Percentiles rank a stretch among this genome's conserved stretches.
Evolutionary conservation across 2,797 vertebrate species (phyloP).

Genomic region (Protonibea diacanthus): DNA sequence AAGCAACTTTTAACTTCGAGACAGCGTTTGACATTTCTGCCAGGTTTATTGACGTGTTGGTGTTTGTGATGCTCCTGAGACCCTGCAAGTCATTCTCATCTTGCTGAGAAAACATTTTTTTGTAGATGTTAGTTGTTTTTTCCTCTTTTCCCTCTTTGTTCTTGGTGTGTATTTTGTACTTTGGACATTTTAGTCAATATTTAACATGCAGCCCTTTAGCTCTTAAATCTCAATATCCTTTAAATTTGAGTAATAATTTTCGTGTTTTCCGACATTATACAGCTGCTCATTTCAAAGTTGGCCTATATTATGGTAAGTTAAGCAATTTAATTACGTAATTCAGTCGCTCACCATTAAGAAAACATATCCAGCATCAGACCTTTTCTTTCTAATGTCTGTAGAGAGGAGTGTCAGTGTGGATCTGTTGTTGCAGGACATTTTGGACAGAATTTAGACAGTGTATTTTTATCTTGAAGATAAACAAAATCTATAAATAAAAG

Average conservation of each 20-base stretch:
- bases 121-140: background rate
- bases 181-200: background rate
- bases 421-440: background rate
- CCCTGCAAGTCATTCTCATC: background rate
- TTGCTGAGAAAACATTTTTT: background rate
- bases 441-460: background rate
- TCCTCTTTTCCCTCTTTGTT: background rate
- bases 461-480: background rate
- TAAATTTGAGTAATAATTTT: background rate
- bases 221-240: background rate
- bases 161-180: background rate
- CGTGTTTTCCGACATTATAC: background rate
- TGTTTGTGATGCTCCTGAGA: background rate
- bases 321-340: background rate
- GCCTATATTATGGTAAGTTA: background rate
- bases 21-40: slow-evolving; percentile 14
- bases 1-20: slow-evolving; percentile 1
- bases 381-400: background rate
- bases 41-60: background rate
- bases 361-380: background rate
- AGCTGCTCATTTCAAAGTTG: background rate
- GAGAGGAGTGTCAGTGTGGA: background rate
- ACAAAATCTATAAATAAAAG: background rate
- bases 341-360: background rate
- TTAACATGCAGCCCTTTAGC: background rate